These are phyloP conservation scores for Nasonia vitripennis DNA, from an alignment of 1,140 invertebrate species.

Conservation along the genomic window DNA sequence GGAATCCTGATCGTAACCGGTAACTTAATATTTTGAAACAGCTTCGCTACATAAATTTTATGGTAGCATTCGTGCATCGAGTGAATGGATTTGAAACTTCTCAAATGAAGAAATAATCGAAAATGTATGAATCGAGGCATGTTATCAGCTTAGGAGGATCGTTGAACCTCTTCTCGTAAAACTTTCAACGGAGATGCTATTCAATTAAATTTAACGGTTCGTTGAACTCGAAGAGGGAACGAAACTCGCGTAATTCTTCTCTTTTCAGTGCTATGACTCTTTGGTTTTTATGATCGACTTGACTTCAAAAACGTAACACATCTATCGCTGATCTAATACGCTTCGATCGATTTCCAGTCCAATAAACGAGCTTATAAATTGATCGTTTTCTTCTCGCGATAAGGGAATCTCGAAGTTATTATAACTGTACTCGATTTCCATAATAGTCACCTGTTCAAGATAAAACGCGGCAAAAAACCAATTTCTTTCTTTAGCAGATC, in stretches of 20 bases:
- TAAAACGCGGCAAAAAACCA: not conserved
- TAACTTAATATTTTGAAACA: not conserved
- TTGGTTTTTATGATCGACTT: not conserved
- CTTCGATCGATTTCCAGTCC: not conserved
- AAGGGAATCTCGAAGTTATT: too few species aligned
- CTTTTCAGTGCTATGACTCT: not conserved
- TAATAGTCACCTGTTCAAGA: not conserved
- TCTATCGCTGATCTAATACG: not conserved
- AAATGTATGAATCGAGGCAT: not conserved
- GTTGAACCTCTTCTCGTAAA: constrained; percentile 21
- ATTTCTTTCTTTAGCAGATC: not conserved
- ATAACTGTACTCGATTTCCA: not conserved
- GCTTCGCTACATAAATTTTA: not conserved
- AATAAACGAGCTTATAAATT: not conserved
- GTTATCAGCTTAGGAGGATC: constrained; percentile 8
- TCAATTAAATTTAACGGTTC: constrained; percentile 24
- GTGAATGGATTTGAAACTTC: too few species aligned
- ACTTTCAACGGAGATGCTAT: not conserved
- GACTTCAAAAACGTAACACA: constrained; percentile 32
- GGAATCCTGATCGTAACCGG: not conserved
- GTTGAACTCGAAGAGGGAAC: constrained; percentile 11
- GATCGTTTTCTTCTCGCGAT: too few species aligned
- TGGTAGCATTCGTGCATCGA: too few species aligned
- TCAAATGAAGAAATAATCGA: not conserved
- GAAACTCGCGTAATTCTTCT: not conserved